Base-by-base conservation (phyloP, 2,888 invertebrate species). In the Hyposoter didymator region DNA sequence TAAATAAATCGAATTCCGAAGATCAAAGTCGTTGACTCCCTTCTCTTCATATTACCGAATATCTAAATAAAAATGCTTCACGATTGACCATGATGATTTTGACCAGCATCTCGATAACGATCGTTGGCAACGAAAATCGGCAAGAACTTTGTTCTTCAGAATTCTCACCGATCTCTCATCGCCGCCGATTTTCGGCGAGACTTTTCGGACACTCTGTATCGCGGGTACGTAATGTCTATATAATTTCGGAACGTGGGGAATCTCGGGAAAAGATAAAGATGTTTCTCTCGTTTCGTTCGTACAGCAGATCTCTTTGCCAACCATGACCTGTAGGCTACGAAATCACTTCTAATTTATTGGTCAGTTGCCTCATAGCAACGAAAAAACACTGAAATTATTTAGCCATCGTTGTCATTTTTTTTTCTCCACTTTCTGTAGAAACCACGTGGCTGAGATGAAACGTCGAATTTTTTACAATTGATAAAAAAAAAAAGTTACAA, bases 281-380 rank as follows among this genome's bases (percentile, higher is more conserved):
- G 82, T 84, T 86, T 84, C 81, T 81, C 82, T 43, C 78, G 69
- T 66, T 66, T 78, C 47, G 19, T 59, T n/a, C 47, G 52, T 67
- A 52, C 70, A 49, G 35, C 70, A 49, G 47, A 22, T 75, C 66
- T 80, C 80, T 62, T 69, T 81, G 86, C 76, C 84, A 85, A 86
- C 87, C 87, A 84, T 88, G 88, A 88, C 88, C 88, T 84, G 87
- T 45, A 81, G 87, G 84, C 88, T 82, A 87, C 88, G 87, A 87
- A 87, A 88, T 87, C 88, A 66, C 85, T 55, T 81, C 83, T 87
- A 86, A 88, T 88, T 88, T 88, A 88, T 88, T 87, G 75, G 85
- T 64, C 84, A 55, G 84, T 87, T 78, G 74, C 85, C 80, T 84
- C 75, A 84, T 78, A 82, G 84, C 84, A 78, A 84, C 84, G 86